Evolutionary conservation across 2,797 vertebrate genomes (phyloP).

Genomic region (Momotus momota): DNA sequence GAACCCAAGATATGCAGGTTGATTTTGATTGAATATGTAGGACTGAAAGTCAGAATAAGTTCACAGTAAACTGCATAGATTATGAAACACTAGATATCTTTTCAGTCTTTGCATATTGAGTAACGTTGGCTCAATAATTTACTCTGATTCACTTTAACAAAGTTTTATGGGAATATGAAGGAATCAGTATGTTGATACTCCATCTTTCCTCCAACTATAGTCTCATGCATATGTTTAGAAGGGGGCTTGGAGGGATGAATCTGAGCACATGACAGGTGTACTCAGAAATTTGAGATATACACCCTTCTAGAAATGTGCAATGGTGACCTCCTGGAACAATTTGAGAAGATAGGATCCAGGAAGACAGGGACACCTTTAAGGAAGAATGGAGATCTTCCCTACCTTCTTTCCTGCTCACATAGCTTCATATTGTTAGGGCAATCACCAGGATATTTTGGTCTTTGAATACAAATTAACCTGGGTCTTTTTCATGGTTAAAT

Average conservation of each 20-base stretch:
- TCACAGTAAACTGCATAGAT: background rate
- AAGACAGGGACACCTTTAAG: background rate
- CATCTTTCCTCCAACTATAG: background rate
- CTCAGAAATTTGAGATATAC: background rate
- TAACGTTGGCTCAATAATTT: background rate
- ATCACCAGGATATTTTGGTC: background rate
- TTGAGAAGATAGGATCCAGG: background rate
- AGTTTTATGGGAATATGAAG: background rate
- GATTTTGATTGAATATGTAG: background rate
- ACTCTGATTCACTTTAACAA: background rate
- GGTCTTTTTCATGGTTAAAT: background rate
- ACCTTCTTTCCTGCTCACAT: background rate
- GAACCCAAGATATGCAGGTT: background rate
- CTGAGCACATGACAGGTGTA: background rate
- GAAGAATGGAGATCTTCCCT: background rate
- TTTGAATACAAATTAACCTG: background rate
- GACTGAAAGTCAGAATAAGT: background rate
- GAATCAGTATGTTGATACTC: background rate
- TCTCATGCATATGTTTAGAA: background rate
- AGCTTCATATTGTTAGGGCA: background rate
- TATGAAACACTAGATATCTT: background rate
- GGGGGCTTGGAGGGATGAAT: background rate
- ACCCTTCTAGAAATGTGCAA: background rate
- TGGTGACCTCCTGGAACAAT: accelerated
- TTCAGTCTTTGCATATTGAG: background rate